Percentiles rank a stretch among this genome's conserved stretches.
Evolutionary conservation across 2,797 vertebrate genomes (phyloP).

Genomic region (Platyrinchus mystaceus): DNA sequence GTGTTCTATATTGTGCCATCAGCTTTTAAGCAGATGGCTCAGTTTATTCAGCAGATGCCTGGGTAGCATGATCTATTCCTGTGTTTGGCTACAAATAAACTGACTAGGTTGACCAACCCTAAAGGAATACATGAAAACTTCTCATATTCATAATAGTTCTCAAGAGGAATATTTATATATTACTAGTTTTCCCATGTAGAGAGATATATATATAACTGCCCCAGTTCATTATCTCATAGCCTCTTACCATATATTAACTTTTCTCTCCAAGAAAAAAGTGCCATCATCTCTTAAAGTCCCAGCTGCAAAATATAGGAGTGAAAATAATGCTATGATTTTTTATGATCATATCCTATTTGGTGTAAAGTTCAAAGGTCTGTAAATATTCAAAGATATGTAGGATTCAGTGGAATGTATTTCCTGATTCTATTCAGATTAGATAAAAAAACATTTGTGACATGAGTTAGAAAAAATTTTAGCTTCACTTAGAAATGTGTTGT

Average conservation of each 20-base stretch:
- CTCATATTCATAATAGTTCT: neutral
- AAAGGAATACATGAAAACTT: neutral
- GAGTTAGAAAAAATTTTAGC: neutral
- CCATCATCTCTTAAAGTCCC: neutral
- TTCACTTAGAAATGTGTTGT: neutral
- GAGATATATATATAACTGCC: neutral
- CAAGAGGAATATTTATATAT: neutral
- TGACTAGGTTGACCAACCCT: neutral
- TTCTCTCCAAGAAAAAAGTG: neutral
- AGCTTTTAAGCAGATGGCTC: slow-evolving; percentile 32
- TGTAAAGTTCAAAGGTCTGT: neutral
- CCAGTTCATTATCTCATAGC: neutral
- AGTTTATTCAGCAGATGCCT: neutral
- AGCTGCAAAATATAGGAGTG: neutral
- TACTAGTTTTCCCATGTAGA: neutral
- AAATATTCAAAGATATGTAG: neutral
- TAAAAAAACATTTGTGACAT: neutral
- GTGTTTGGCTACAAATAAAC: slow-evolving; percentile 18
- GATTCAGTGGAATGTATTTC: neutral
- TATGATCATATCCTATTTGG: neutral
- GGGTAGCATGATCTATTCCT: neutral
- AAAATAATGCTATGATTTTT: slow-evolving; percentile 18
- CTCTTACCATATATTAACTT: neutral
- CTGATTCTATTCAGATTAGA: neutral
- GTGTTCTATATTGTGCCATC: neutral